Conservation (phyloP, 2,797 vertebrate species). For the Eulemur rubriventer region DNA sequence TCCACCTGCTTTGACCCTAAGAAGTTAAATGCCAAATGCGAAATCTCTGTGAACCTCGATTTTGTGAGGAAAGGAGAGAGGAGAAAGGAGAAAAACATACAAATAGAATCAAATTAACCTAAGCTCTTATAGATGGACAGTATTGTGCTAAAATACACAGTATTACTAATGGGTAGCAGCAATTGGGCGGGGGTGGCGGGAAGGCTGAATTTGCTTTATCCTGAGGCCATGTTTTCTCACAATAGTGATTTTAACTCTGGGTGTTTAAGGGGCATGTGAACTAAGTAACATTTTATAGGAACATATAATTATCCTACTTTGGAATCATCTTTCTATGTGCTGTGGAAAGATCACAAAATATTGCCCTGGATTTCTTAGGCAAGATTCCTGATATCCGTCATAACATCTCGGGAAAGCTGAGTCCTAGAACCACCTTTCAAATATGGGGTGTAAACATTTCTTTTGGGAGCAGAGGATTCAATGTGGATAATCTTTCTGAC, state of each 20-base stretch:
- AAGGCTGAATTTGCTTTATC: not conserved
- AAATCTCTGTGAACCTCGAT: not conserved
- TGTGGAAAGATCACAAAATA: not conserved
- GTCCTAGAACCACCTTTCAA: not conserved
- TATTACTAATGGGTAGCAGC: not conserved
- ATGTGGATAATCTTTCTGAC: not conserved
- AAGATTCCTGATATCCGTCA: not conserved
- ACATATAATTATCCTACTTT: not conserved
- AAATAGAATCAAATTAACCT: not conserved
- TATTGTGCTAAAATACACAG: not conserved
- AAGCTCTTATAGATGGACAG: not conserved
- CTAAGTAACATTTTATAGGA: not conserved
- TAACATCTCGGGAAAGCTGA: not conserved
- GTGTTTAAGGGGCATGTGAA: not conserved
- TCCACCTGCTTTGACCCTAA: not conserved
- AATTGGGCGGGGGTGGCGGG: fast-evolving
- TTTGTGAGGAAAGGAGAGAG: not conserved
- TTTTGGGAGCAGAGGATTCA: not conserved
- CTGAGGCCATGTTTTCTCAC: not conserved
- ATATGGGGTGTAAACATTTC: not conserved
- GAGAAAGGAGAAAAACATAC: not conserved
- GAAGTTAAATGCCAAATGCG: not conserved
- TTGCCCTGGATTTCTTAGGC: not conserved
- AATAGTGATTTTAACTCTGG: not conserved
- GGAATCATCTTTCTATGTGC: not conserved